Percentiles rank a stretch among this genome's conserved stretches.
These are phyloP conservation scores for Rhopalosiphum maidis DNA, from an alignment of 1,140 invertebrate genomes.

Conservation along the genomic window DNA sequence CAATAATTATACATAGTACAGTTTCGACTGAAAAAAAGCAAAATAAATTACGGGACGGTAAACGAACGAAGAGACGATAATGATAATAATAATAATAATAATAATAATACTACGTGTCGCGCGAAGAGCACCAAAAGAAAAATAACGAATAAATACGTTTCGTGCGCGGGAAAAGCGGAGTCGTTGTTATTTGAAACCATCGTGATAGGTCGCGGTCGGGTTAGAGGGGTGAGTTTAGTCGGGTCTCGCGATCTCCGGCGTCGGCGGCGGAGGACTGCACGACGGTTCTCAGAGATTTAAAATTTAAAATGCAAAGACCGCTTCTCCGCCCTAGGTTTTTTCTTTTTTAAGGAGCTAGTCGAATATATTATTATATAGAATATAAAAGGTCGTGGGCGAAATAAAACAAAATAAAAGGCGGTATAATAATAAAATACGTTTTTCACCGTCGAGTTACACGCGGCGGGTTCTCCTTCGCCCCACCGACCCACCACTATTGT, in stretches of 20 bases:
- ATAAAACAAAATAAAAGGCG: background rate
- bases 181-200: background rate
- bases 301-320: constrained; percentile 38
- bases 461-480: background rate
- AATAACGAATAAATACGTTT: background rate
- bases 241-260: background rate
- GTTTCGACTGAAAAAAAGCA: background rate
- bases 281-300: constrained; percentile 26
- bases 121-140: background rate
- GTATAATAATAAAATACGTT: constrained; percentile 48
- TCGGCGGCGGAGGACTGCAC: background rate
- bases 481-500: background rate
- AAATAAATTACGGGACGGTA: background rate
- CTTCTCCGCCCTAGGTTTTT: background rate
- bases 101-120: background rate
- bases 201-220: background rate
- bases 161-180: background rate
- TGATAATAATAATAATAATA: background rate
- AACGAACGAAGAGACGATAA: background rate
- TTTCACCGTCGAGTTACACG: constrained; percentile 16
- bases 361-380: constrained; percentile 14
- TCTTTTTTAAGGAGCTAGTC: background rate
- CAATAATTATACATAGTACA: background rate
- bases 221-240: background rate
- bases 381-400: background rate